phyloP scores from a whole-genome alignment of 2,888 invertebrate species.

The Pseudococcus viburni region DNA sequence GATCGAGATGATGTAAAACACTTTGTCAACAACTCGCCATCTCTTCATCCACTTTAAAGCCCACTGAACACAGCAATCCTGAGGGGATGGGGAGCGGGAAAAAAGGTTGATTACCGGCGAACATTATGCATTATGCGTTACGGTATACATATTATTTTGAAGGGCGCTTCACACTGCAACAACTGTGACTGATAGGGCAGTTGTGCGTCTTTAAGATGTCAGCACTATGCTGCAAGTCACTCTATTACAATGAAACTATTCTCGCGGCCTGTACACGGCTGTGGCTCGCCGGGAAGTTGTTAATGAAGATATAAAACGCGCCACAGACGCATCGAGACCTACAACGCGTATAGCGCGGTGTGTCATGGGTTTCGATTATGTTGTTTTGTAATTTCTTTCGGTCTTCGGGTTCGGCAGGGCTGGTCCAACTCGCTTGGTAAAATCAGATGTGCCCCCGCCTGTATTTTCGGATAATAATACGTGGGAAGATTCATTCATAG shows the following conservation, averaged over 20 bases:
- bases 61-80: constrained; percentile 6
- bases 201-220: constrained; percentile 64
- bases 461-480: background rate
- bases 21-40: constrained; percentile 41
- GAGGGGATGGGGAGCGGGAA: background rate
- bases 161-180: constrained; percentile 63
- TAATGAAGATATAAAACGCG: constrained; percentile 61
- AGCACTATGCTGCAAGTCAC: constrained; percentile 61
- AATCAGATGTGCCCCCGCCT: background rate
- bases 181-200: constrained; percentile 66
- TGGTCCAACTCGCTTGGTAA: background rate
- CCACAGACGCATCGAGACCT: constrained; percentile 19
- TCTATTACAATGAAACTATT: constrained; percentile 62
- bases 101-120: constrained; percentile 57
- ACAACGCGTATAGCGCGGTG: constrained; percentile 23
- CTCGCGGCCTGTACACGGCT: background rate
- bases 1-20: constrained; percentile 13
- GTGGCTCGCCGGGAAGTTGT: constrained; percentile 55
- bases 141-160: constrained; percentile 61
- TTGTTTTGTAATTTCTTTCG: constrained; percentile 55
- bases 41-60: constrained; percentile 10
- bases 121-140: constrained; percentile 62
- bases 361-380: constrained; percentile 51
- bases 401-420: background rate
- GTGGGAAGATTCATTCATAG: constrained; percentile 43